Evolutionary conservation across 2,888 invertebrate species (phyloP).

Genomic region (Tuberolachnus salignus): DNA sequence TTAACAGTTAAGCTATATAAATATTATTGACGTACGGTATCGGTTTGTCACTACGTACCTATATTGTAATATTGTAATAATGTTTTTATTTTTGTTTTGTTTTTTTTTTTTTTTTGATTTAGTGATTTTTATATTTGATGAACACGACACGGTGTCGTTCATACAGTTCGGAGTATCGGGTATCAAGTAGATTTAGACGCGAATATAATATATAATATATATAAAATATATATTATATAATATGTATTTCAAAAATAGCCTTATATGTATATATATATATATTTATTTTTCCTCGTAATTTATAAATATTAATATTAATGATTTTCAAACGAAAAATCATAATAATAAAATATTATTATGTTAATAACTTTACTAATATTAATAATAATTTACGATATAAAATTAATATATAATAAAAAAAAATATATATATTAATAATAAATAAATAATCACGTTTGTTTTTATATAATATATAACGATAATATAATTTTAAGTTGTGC

Average conservation of each 20-base stretch:
- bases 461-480: not conserved
- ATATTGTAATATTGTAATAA: too few relatives aligned
- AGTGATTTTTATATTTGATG: constrained; percentile 51
- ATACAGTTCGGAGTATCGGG: constrained; percentile 56
- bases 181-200: constrained; percentile 56
- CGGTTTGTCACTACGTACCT: too few relatives aligned
- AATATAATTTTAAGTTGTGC: constrained; percentile 18
- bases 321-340: too few relatives aligned
- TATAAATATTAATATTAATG: constrained; percentile 22
- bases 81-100: too few relatives aligned
- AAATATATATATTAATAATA: not conserved
- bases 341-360: too few relatives aligned
- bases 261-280: too few relatives aligned
- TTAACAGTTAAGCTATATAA: constrained; percentile 19
- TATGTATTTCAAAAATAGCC: too few relatives aligned
- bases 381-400: constrained; percentile 9
- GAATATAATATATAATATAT: constrained; percentile 46
- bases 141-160: constrained; percentile 56
- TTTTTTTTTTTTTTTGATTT: constrained; percentile 42
- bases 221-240: not conserved
- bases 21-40: too few relatives aligned
- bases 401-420: not conserved
- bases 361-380: too few relatives aligned
- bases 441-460: not conserved
- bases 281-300: constrained; percentile 31